These are phyloP conservation scores for Tadarida brasiliensis DNA, from an alignment of 2,797 vertebrate genomes.

Conservation along the genomic window DNA sequence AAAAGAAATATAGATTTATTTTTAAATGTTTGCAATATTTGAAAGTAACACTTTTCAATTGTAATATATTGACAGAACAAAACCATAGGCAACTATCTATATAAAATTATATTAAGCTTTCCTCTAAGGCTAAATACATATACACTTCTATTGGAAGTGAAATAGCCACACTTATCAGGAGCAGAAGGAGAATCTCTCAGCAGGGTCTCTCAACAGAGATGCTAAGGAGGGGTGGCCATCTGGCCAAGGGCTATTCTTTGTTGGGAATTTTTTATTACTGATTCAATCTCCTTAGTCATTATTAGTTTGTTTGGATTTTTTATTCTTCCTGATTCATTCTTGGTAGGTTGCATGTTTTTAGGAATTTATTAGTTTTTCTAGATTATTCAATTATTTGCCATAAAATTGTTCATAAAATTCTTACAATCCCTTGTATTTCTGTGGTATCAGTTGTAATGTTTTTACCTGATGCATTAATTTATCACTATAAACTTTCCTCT, in stretches of 20 bases:
- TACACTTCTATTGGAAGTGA: background rate
- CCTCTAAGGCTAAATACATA: background rate
- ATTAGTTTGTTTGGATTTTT: background rate
- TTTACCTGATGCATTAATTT: background rate
- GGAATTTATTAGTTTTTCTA: background rate
- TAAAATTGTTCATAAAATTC: background rate
- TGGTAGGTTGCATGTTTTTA: background rate
- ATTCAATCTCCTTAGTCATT: background rate
- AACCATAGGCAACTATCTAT: background rate
- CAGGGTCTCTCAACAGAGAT: background rate
- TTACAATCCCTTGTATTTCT: background rate
- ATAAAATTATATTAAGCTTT: background rate
- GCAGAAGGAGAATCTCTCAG: background rate
- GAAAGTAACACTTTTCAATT: background rate
- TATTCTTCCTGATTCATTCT: background rate
- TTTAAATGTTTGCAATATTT: background rate
- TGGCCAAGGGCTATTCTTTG: background rate
- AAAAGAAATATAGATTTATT: background rate
- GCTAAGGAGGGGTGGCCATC: background rate
- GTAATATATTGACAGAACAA: background rate
- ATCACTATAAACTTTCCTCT: background rate
- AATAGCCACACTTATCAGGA: background rate
- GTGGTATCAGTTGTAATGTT: background rate
- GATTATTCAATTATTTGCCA: background rate
- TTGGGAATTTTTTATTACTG: background rate